Conservation (phyloP, 2,797 vertebrate species). For the Vipera latastei region DNA sequence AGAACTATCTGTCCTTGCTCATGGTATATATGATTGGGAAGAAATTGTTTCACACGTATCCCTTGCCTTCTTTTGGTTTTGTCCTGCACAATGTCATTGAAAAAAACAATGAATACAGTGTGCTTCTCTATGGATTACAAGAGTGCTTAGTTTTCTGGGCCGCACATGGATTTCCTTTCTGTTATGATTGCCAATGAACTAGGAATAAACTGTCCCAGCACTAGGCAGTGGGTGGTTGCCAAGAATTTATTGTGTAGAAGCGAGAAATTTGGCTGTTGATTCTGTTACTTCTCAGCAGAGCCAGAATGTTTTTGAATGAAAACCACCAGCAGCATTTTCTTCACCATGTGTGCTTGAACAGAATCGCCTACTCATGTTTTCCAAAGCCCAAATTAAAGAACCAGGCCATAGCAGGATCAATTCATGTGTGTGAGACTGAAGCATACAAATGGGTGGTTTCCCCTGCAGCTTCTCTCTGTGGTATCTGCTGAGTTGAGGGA, state of each 20-base stretch:
- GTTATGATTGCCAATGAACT: not conserved
- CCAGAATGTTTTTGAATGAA: not conserved
- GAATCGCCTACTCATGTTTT: not conserved
- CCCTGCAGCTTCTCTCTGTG: not conserved
- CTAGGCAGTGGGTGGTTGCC: not conserved
- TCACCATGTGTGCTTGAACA: not conserved
- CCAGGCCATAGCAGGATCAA: not conserved
- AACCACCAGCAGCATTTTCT: not conserved
- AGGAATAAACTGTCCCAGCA: not conserved
- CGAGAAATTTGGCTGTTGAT: not conserved
- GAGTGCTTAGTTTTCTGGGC: not conserved
- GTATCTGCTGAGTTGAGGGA: not conserved
- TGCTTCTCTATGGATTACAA: not conserved
- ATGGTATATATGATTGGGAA: not conserved
- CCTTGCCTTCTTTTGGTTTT: not conserved
- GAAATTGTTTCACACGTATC: not conserved
- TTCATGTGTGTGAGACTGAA: not conserved
- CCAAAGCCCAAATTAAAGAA: not conserved
- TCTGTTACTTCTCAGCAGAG: not conserved
- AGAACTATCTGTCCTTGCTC: not conserved
- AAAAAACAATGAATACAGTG: not conserved
- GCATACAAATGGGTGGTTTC: not conserved
- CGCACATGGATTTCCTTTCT: not conserved
- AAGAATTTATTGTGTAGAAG: not conserved
- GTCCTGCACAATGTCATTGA: not conserved